phyloP scores from a whole-genome alignment of 2,113 vertebrate species.

The Dromaius novaehollandiae region DNA sequence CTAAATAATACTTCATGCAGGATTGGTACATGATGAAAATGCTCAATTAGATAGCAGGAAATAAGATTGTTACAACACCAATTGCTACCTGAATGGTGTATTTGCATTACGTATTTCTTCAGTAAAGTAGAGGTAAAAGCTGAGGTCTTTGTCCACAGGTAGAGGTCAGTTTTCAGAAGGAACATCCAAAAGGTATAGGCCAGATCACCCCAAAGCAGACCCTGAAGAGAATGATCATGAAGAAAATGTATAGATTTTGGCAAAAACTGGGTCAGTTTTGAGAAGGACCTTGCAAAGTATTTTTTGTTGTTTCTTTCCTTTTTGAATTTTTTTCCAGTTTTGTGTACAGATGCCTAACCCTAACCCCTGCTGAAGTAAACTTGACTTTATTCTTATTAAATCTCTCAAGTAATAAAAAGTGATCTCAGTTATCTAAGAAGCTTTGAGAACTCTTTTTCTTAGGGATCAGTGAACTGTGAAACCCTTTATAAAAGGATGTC shows the following conservation, averaged over 20 bases:
- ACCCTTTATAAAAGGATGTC: not conserved
- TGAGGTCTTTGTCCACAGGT: not conserved
- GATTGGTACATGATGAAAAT: not conserved
- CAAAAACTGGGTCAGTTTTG: not conserved
- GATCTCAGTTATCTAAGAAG: not conserved
- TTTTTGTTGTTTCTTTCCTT: not conserved
- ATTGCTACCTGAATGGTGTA: not conserved
- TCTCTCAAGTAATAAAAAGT: not conserved
- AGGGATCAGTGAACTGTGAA: not conserved
- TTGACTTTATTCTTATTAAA: not conserved
- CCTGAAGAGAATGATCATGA: not conserved
- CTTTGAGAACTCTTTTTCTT: not conserved
- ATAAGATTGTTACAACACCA: rapidly evolving
- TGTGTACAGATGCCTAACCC: not conserved
- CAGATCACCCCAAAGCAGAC: rapidly evolving
- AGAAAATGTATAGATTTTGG: not conserved
- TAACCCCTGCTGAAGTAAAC: not conserved
- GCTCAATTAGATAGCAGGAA: not conserved
- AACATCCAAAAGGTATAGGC: not conserved
- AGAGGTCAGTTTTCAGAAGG: not conserved
- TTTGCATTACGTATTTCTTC: not conserved
- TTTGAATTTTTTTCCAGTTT: not conserved
- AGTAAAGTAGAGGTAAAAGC: not conserved
- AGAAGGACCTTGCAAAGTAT: not conserved
- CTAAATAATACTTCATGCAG: not conserved